phyloP scores from a whole-genome alignment of 30 jellyfish, hydroid and myxozoan species.

The Haliclystus octoradiatus region DNA sequence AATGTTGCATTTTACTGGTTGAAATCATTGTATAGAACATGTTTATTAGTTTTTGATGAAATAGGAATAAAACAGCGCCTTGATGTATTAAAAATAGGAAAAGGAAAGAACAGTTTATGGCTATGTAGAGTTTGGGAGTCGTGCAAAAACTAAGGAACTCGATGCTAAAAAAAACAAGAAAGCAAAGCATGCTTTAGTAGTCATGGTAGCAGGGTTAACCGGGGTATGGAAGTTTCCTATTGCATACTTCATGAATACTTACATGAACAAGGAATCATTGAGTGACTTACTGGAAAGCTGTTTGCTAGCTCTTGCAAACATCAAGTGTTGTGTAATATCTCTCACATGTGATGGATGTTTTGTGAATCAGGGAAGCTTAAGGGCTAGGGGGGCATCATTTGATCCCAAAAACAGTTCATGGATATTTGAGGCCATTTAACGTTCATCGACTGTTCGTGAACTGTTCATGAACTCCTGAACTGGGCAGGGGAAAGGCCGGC shows the following conservation, averaged over 20 bases:
- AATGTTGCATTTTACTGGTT: too few relatives aligned
- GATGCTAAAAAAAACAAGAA: neutral
- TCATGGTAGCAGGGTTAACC: neutral
- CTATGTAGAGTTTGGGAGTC: neutral
- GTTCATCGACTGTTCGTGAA: too few relatives aligned
- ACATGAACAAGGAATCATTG: neutral
- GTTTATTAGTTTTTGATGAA: neutral
- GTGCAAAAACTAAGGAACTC: too few relatives aligned
- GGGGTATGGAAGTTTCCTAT: neutral
- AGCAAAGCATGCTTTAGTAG: neutral
- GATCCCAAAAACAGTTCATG: neutral
- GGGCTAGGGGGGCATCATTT: neutral
- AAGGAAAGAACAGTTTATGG: neutral
- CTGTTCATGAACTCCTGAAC: too few relatives aligned
- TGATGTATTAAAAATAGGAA: neutral
- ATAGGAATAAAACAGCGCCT: neutral
- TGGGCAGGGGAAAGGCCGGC: too few relatives aligned
- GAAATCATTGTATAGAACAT: neutral
- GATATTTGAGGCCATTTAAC: too few relatives aligned
- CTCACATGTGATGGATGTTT: neutral
- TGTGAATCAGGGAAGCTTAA: neutral
- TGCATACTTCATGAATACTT: neutral
- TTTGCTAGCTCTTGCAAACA: neutral
- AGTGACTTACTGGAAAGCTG: neutral
- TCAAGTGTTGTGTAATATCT: neutral